phyloP scores from a whole-genome alignment of 92 coral and sea anemone species.

The Phenganax marumi region DNA sequence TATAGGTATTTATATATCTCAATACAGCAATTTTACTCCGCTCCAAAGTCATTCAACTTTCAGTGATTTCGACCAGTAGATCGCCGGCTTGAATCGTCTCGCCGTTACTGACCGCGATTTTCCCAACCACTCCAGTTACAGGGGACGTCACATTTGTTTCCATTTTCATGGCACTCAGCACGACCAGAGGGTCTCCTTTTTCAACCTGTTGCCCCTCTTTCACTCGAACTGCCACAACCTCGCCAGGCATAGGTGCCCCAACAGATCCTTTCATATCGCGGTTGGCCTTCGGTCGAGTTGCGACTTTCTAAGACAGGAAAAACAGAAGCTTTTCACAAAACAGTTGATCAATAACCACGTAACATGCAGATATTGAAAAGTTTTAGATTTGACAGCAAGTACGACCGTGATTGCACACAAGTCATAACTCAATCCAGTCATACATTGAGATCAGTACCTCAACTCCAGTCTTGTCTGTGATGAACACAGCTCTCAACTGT shows the following conservation, averaged over 20 bases:
- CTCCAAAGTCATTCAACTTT: not conserved
- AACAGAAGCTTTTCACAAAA: not conserved
- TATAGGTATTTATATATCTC: not conserved
- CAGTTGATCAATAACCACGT: no score
- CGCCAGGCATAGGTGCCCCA: slow-evolving; percentile 99
- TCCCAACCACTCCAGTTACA: slow-evolving; percentile 77
- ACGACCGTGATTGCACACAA: not conserved
- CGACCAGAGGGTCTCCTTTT: slow-evolving; percentile 89
- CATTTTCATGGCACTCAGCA: slow-evolving; percentile 99
- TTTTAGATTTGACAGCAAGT: not conserved
- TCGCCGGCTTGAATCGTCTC: slow-evolving; percentile 78
- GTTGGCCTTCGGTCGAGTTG: slow-evolving; percentile 84
- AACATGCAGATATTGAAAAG: no score
- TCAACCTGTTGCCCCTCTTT: slow-evolving; percentile 87
- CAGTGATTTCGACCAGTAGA: slow-evolving; percentile 68
- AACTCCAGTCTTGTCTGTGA: slow-evolving; percentile 80
- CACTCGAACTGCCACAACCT: slow-evolving; percentile 88
- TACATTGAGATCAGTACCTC: slow-evolving; percentile 57
- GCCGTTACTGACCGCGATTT: slow-evolving; percentile 66
- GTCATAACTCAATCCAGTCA: not conserved
- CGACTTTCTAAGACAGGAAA: slow-evolving; percentile 60
- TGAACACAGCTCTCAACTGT: slow-evolving; percentile 86
- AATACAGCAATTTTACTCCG: not conserved
- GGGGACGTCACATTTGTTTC: slow-evolving; percentile 95
- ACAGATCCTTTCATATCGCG: slow-evolving; percentile 87